phyloP scores from a whole-genome alignment of 2,888 invertebrate species.

The Dugesia japonica region DNA sequence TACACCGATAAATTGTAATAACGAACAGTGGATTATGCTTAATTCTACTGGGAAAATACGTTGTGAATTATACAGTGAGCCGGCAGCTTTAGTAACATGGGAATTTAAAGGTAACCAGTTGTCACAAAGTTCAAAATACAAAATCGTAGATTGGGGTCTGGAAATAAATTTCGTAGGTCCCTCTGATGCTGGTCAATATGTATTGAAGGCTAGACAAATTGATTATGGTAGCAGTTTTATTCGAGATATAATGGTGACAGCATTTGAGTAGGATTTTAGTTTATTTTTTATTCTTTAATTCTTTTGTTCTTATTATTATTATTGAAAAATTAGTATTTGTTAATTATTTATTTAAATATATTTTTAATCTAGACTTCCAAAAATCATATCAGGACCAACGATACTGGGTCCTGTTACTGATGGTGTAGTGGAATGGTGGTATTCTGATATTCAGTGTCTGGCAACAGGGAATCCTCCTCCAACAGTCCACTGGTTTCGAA shows the following conservation, averaged over 20 bases:
- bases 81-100: background rate
- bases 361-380: background rate
- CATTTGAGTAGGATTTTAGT: background rate
- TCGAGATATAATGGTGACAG: background rate
- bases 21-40: background rate
- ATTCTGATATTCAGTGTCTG: slow-evolving; percentile 27
- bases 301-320: no score
- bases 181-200: background rate
- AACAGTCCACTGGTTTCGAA: slow-evolving; percentile 23
- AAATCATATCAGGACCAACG: slow-evolving; percentile 23
- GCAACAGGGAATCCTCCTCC: slow-evolving; percentile 29
- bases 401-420: background rate
- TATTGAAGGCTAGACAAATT: background rate
- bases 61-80: background rate
- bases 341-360: slow-evolving; percentile 3
- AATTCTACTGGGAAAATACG: background rate
- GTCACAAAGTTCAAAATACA: background rate
- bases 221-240: slow-evolving; percentile 2
- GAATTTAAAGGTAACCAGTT: background rate
- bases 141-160: background rate
- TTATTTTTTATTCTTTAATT: no score
- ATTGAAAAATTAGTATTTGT: background rate
- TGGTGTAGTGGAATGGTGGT: slow-evolving; percentile 16
- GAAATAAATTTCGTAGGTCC: background rate
- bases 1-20: background rate